A percentile compares a stretch with the other conserved stretches of the same genome.
Conservation (phyloP, 2,113 vertebrate genomes). For the Donacobius atricapilla region DNA sequence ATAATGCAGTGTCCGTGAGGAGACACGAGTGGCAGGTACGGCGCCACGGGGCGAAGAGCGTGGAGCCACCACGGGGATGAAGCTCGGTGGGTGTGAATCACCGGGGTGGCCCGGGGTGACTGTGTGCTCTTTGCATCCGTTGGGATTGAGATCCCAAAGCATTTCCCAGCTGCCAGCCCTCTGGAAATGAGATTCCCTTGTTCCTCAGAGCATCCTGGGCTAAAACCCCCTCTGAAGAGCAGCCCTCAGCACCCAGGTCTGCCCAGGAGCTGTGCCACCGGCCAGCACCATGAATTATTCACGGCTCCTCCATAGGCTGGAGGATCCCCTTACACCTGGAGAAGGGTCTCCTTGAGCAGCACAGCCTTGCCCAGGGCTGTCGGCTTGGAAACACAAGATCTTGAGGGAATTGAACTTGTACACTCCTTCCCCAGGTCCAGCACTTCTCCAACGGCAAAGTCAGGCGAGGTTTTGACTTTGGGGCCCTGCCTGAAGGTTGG, state of each 20-base stretch:
- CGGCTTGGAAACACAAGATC: background rate
- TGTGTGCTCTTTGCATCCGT: accelerated
- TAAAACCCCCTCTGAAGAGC: background rate
- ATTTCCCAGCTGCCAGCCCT: background rate
- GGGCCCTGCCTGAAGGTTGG: background rate
- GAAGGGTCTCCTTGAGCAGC: slow-evolving; percentile 33
- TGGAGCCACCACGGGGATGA: accelerated
- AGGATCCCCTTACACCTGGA: background rate
- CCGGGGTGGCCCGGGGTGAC: accelerated
- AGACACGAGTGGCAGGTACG: background rate
- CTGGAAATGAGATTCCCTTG: background rate
- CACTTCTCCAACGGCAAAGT: accelerated
- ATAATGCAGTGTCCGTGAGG: accelerated
- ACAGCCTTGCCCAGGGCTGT: background rate
- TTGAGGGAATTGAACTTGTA: background rate
- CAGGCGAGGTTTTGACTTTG: background rate
- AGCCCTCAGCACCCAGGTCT: background rate
- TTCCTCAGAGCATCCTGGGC: background rate
- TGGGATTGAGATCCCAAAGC: background rate
- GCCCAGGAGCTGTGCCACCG: background rate
- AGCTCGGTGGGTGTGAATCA: background rate
- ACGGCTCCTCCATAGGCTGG: accelerated
- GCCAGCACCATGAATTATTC: background rate
- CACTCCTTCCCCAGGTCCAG: background rate
- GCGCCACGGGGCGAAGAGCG: background rate